Percentiles rank a stretch among this genome's conserved stretches.
phyloP scores from a whole-genome alignment of 1,140 invertebrate species.

The Euborellia annulipes region DNA sequence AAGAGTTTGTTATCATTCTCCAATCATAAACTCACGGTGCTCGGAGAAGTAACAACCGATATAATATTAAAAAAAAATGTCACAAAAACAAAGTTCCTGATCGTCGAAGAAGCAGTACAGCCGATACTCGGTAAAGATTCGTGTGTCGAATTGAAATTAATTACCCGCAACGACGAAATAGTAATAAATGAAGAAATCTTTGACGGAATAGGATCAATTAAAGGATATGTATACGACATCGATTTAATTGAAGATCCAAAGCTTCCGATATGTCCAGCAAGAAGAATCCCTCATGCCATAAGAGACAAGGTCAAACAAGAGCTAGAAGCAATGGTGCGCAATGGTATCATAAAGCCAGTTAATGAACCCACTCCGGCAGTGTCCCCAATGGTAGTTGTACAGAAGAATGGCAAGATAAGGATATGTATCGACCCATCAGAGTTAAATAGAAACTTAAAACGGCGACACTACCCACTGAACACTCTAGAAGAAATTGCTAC shows the following conservation, averaged over 20 bases:
- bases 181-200: not conserved
- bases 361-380: conserved; percentile 7
- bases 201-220: conserved; percentile 4
- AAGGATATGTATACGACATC: conserved; percentile 8
- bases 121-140: too few species aligned
- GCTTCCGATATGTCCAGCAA: conserved; percentile 2
- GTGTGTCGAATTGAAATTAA: too few species aligned
- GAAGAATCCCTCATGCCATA: conserved; percentile 6
- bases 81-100: too few species aligned
- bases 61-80: too few species aligned
- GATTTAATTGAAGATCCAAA: conserved; percentile 6
- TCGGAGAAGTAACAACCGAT: too few species aligned
- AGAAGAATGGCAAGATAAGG: conserved; percentile 3
- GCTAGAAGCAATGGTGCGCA: conserved; percentile 3
- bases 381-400: conserved; percentile 7
- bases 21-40: too few species aligned
- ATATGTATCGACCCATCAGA: conserved; percentile 8
- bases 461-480: conserved; percentile 5
- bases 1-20: too few species aligned
- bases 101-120: too few species aligned
- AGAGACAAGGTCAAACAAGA: conserved; percentile 9
- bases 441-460: conserved; percentile 6
- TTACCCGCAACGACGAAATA: too few species aligned
- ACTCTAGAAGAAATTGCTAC: conserved; percentile 9
- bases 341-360: conserved; percentile 5